Evolutionary conservation across 1,140 invertebrate genomes (phyloP), one percentile per base, ranked within the genome.

Genomic region (Drosophila triauraria): DNA sequence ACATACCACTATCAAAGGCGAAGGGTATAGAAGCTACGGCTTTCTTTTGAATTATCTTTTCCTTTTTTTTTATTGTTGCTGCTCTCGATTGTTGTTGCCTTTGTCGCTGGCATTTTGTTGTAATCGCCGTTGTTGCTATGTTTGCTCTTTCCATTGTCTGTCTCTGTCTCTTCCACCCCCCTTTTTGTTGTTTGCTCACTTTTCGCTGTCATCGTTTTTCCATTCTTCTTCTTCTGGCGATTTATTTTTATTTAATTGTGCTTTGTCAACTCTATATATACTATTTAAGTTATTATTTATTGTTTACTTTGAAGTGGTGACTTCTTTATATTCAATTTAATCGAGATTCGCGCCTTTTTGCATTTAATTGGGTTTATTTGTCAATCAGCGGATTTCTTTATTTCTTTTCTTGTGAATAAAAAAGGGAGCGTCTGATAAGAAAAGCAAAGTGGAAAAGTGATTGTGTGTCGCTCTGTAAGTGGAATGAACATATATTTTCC

Each of bases 221-320:
- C 23, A 30, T n/a, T 43, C 15, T 8, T 74, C 48, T 51, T 75
- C 51, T 75, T 44, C 30, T 43, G 60, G 58, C 44, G 25, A 68
- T 82, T 75, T 75, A 80, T 82, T 86, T 82, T 78, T 69, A 68
- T 78, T 82, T 86, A 86, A 85, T 85, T 86, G 77, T 84, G 72
- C 82, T 74, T 80, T 84, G 74, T 78, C 59, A 43, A 68, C 82
- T 62, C 27, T 44, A 59, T 81, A 65, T 65, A 53, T 51, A 68
- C 64, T 67, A 64, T 70, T 58, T 70, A 78, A 53, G 60, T 61
- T 46, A 57, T 74, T 68, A 72, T 85, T 74, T 84, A 77, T 85
- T 83, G 70, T 83, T 79, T 74, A 83, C 75, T 83, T 77, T 71
- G 72, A 54, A 53, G 47, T 65, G 48, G 47, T 9, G 32, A 43